phyloP scores from a whole-genome alignment of 2,113 vertebrate genomes.

The Pao palembangensis region DNA sequence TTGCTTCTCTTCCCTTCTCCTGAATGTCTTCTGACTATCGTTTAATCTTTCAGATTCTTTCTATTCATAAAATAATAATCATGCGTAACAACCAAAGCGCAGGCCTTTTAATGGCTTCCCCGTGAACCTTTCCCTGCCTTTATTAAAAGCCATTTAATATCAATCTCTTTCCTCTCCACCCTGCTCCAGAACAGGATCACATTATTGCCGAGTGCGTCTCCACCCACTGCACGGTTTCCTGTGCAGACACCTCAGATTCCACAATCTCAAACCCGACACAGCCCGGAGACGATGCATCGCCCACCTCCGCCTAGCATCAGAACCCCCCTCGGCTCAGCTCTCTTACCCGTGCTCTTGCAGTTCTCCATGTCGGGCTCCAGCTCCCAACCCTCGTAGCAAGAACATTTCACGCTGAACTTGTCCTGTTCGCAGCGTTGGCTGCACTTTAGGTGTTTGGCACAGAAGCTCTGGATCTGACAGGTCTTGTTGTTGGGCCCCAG shows the following conservation, averaged over 20 bases:
- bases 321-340: background rate
- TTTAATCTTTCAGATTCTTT: conserved; percentile 18
- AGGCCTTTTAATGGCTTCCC: conserved; percentile 11
- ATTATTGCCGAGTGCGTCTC: conserved; percentile 15
- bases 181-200: conserved; percentile 12
- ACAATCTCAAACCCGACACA: conserved; percentile 10
- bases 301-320: background rate
- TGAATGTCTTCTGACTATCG: background rate
- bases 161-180: conserved; percentile 6
- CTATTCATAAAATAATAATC: background rate
- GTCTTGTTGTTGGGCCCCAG: conserved; percentile 87
- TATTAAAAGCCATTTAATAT: conserved; percentile 1
- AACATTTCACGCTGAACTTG: conserved; percentile 94
- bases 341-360: conserved; percentile 90
- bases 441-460: conserved; percentile 95
- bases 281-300: conserved; percentile 4
- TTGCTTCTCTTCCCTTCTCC: background rate
- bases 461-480: conserved; percentile 97
- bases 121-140: background rate
- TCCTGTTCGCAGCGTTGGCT: conserved; percentile 96
- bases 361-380: conserved; percentile 90
- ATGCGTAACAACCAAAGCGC: background rate
- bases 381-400: conserved; percentile 94
- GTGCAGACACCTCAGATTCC: conserved; percentile 19
- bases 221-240: conserved; percentile 43